Percentiles rank a stretch among this genome's conserved stretches.
Evolutionary conservation across 2,888 invertebrate species (phyloP).

Genomic region (Euplagia quadripunctaria): DNA sequence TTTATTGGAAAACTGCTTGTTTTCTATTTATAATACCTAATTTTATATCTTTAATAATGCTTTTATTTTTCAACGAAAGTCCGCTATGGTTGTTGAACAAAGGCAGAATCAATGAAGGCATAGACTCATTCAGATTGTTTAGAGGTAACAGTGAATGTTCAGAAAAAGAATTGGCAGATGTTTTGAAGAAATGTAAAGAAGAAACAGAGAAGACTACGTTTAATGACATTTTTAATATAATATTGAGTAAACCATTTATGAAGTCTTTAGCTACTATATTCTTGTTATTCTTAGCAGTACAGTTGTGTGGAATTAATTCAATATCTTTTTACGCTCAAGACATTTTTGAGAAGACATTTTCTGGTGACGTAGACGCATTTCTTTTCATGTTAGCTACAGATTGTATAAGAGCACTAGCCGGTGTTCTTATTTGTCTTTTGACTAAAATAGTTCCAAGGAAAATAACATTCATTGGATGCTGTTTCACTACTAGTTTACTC

Average conservation of each 20-base stretch:
- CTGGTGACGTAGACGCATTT: constrained; percentile 59
- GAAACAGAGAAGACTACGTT: constrained; percentile 15
- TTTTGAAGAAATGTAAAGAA: constrained; percentile 55
- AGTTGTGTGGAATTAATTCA: constrained; percentile 65
- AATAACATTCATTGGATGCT: constrained; percentile 50
- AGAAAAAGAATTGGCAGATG: constrained; percentile 58
- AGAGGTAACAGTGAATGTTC: constrained; percentile 60
- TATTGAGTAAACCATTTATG: constrained; percentile 61
- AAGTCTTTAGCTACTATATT: constrained; percentile 49
- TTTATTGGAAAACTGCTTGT: constrained; percentile 61
- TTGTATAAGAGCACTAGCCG: constrained; percentile 52
- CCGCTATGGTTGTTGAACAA: constrained; percentile 69
- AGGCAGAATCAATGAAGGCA: constrained; percentile 61
- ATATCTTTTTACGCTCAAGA: constrained; percentile 65
- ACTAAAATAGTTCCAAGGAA: constrained; percentile 60
- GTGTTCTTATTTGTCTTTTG: constrained; percentile 52
- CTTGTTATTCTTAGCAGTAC: constrained; percentile 56
- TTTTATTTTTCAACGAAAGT: constrained; percentile 65
- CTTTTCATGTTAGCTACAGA: constrained; percentile 64
- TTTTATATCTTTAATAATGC: constrained; percentile 47
- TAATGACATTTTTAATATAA: constrained; percentile 9
- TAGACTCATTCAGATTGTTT: constrained; percentile 58
- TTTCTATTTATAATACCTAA: constrained; percentile 58
- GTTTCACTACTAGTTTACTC: constrained; percentile 48
- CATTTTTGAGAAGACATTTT: constrained; percentile 62